Conservation (phyloP, 1,140 invertebrate genomes). For the Rhyacophila brunnea region DNA sequence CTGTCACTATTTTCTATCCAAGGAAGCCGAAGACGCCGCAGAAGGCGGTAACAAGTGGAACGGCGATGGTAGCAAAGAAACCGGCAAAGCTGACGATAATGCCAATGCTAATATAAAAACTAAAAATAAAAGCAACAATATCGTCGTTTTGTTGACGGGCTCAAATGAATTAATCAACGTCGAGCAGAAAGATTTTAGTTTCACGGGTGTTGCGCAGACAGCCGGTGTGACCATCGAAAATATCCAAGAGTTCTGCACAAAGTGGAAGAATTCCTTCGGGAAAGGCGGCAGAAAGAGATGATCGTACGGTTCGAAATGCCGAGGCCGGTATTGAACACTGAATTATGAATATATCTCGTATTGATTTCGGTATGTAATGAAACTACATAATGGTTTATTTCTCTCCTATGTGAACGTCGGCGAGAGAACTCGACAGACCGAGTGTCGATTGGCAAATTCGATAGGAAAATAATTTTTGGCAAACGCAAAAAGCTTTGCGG, state of each 20-base stretch:
- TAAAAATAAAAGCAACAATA: slow-evolving; percentile 12
- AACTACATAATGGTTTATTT: too few species aligned
- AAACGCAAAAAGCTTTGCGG: too few species aligned
- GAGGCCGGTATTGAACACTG: neutral
- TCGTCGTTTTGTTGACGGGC: slow-evolving; percentile 46
- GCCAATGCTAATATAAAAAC: neutral
- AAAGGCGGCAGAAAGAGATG: slow-evolving; percentile 53
- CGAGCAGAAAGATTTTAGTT: slow-evolving; percentile 49
- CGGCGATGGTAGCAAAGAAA: slow-evolving; percentile 44
- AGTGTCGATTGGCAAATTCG: too few species aligned
- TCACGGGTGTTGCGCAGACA: slow-evolving; percentile 43
- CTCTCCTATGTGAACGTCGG: too few species aligned
- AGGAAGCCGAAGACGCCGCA: slow-evolving; percentile 41
- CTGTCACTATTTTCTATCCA: slow-evolving; percentile 47
- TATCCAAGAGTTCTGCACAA: slow-evolving; percentile 48
- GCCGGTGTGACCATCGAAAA: slow-evolving; percentile 48
- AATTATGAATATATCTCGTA: too few species aligned
- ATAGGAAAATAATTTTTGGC: too few species aligned
- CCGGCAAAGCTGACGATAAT: slow-evolving; percentile 1
- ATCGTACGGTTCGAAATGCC: slow-evolving; percentile 25
- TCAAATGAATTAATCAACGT: slow-evolving; percentile 38
- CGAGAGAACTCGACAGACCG: too few species aligned
- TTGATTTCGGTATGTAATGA: too few species aligned
- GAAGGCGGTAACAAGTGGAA: slow-evolving; percentile 6
- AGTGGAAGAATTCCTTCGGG: slow-evolving; percentile 42